Evolutionary conservation across 2,888 invertebrate genomes (phyloP).

Genomic region (Drosophila rellima): DNA sequence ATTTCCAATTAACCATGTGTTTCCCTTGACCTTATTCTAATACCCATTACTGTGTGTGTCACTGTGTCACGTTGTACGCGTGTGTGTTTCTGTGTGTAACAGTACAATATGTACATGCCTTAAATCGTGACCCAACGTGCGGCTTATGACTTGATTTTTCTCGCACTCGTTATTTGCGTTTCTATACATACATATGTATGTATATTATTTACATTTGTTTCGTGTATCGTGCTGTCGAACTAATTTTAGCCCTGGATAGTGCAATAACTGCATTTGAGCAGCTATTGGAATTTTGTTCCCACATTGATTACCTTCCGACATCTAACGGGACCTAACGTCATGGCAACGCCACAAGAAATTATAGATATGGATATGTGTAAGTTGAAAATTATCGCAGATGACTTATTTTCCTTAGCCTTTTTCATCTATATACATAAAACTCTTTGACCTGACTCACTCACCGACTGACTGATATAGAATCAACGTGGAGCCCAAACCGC

Average conservation of each 20-base stretch:
- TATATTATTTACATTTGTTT: constrained; percentile 16
- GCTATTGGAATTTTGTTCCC: constrained; percentile 31
- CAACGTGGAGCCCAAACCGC: too few species aligned
- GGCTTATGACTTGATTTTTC: constrained; percentile 18
- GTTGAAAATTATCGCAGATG: constrained; percentile 13
- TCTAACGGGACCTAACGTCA: constrained; percentile 31
- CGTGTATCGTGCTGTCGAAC: constrained; percentile 32
- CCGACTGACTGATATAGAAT: too few species aligned
- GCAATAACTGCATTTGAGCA: constrained; percentile 37
- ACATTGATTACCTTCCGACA: constrained; percentile 6
- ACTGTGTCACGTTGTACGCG: constrained; percentile 8
- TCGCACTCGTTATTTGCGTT: constrained; percentile 10
- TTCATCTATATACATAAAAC: too few species aligned
- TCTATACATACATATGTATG: neutral
- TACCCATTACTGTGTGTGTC: neutral
- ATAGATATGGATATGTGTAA: constrained; percentile 53
- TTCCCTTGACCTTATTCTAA: neutral
- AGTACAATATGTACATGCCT: neutral
- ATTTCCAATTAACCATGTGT: constrained; percentile 13
- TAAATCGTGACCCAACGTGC: constrained; percentile 20
- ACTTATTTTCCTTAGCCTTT: too few species aligned
- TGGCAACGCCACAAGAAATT: constrained; percentile 48
- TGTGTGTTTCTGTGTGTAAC: neutral
- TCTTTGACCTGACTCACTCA: too few species aligned
- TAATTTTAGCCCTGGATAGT: constrained; percentile 49